These are phyloP conservation scores for Acropora yongei DNA, from an alignment of 64 coral and sea anemone species.

Conservation along the genomic window DNA sequence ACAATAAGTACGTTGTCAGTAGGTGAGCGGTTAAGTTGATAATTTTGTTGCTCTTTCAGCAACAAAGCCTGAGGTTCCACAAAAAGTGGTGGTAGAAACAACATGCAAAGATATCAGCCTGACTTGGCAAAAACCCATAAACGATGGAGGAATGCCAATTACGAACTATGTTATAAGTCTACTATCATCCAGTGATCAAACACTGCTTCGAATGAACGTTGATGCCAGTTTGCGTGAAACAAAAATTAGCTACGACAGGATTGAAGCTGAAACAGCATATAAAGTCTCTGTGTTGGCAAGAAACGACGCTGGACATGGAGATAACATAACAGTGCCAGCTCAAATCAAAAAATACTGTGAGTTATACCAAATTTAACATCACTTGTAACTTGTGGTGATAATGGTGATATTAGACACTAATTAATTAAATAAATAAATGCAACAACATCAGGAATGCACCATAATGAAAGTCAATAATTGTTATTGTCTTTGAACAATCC, in stretches of 20 bases:
- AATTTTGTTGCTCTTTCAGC: neutral
- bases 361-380: neutral
- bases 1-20: too few relatives aligned
- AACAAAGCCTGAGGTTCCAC: neutral
- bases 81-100: neutral
- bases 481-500: too few relatives aligned
- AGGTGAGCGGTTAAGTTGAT: neutral
- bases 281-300: neutral
- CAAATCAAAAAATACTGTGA: constrained; percentile 60
- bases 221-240: neutral
- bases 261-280: constrained; percentile 24
- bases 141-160: constrained; percentile 22
- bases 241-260: neutral
- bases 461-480: too few relatives aligned
- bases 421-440: too few relatives aligned
- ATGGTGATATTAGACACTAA: too few relatives aligned
- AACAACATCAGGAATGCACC: too few relatives aligned
- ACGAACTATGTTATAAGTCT: neutral
- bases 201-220: neutral
- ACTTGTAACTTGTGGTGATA: too few relatives aligned
- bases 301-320: neutral
- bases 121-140: neutral
- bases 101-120: constrained; percentile 21
- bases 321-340: neutral
- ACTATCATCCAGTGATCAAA: rapidly evolving